These are phyloP conservation scores for Ctenopoma multispine DNA, from an alignment of 2,797 vertebrate genomes.

Conservation along the genomic window DNA sequence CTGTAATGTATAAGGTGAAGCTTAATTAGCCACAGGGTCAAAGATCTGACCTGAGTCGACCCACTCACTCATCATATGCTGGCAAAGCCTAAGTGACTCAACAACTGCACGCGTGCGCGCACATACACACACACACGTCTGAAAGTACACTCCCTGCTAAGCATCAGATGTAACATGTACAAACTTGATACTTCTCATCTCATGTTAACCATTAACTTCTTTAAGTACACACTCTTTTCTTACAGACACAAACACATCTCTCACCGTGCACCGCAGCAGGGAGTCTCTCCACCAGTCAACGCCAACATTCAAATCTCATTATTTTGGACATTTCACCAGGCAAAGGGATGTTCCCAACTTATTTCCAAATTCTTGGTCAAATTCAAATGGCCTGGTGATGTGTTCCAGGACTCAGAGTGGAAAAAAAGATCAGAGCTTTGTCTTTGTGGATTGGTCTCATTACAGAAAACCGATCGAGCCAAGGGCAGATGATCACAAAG, in stretches of 20 bases:
- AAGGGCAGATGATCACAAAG: constrained; percentile 16
- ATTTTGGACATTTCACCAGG: constrained; percentile 22
- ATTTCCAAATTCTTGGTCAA: constrained; percentile 50
- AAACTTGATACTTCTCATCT: constrained; percentile 62
- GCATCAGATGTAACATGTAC: constrained; percentile 64
- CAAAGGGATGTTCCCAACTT: constrained; percentile 35
- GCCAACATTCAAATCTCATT: constrained; percentile 43
- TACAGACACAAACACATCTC: constrained; percentile 34
- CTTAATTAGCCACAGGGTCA: constrained; percentile 75
- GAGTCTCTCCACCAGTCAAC: constrained; percentile 52
- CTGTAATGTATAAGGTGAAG: constrained; percentile 66
- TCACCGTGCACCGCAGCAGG: constrained; percentile 39
- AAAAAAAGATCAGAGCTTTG: constrained; percentile 36
- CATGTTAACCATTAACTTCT: constrained; percentile 75
- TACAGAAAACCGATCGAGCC: constrained; percentile 29
- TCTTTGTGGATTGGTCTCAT: constrained; percentile 45
- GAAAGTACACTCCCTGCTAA: constrained; percentile 47
- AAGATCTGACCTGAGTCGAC: constrained; percentile 65
- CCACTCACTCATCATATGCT: constrained; percentile 63
- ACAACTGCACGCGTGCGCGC: constrained; percentile 54
- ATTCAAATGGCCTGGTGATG: constrained; percentile 41
- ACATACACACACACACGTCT: constrained; percentile 41
- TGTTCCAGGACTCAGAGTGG: constrained; percentile 17
- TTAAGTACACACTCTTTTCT: constrained; percentile 45
- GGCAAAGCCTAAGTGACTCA: constrained; percentile 39